A percentile compares a stretch with the other conserved stretches of the same genome.
Evolutionary conservation across 2,797 vertebrate genomes (phyloP).

Genomic region (Hydrocynus forskahlii): DNA sequence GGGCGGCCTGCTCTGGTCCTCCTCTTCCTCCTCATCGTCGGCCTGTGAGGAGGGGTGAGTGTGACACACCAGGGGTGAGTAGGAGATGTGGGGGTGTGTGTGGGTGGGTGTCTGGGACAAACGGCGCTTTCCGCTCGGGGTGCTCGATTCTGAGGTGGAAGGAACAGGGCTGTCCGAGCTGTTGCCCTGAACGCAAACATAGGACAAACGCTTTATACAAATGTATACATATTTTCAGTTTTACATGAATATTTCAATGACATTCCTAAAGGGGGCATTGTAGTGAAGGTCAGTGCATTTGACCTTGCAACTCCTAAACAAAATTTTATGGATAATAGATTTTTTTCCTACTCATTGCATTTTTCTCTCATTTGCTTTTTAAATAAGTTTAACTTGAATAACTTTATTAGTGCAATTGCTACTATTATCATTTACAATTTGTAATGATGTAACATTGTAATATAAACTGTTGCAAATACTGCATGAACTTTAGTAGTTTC

Average conservation of each 20-base stretch:
- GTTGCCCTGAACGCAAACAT: conserved; percentile 80
- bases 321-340: too few species aligned
- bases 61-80: conserved; percentile 88
- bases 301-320: too few species aligned
- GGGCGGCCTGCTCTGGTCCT: conserved; percentile 71
- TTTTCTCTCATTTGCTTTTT: too few species aligned
- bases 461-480: not conserved
- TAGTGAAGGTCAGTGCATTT: too few species aligned
- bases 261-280: too few species aligned
- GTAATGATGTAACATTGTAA: too few species aligned
- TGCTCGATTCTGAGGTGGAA: conserved; percentile 95
- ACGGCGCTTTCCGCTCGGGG: conserved; percentile 88
- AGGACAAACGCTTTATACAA: not conserved
- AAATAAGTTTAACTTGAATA: too few species aligned
- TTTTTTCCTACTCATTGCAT: too few species aligned
- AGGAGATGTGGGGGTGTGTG: conserved; percentile 92
- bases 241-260: not conserved
- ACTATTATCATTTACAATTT: too few species aligned
- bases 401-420: too few species aligned
- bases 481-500: not conserved
- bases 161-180: conserved; percentile 97
- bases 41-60: conserved; percentile 79
- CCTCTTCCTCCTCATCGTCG: conserved; percentile 64
- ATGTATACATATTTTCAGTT: not conserved
- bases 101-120: conserved; percentile 88